Evolutionary conservation across 1,140 invertebrate genomes (phyloP).

Genomic region (Drosophila ananassae): DNA sequence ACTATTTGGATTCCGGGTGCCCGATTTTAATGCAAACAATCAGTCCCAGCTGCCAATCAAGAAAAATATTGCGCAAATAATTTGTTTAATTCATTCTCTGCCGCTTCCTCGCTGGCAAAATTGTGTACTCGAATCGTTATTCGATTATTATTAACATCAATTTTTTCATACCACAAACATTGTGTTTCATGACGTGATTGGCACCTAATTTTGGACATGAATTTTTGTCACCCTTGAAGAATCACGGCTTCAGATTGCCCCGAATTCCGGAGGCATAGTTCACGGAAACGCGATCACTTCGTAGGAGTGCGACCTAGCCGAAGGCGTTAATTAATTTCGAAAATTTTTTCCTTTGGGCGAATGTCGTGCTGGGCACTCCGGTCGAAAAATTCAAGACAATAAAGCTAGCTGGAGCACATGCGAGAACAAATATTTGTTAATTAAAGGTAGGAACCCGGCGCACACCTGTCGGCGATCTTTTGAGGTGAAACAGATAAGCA

Average conservation of each 20-base stretch:
- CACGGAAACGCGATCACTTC: slow-evolving; percentile 27
- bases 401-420: slow-evolving; percentile 56
- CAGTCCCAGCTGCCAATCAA: slow-evolving; percentile 35
- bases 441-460: slow-evolving; percentile 56
- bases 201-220: not conserved
- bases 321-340: slow-evolving; percentile 41
- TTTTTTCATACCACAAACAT: slow-evolving; percentile 9
- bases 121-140: slow-evolving; percentile 19
- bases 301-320: slow-evolving; percentile 3
- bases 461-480: slow-evolving; percentile 68
- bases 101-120: not conserved
- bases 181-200: slow-evolving; percentile 17
- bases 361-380: slow-evolving; percentile 18
- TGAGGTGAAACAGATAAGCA: slow-evolving; percentile 45
- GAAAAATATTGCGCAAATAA: slow-evolving; percentile 52
- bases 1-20: slow-evolving; percentile 30
- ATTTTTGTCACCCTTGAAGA: slow-evolving; percentile 7
- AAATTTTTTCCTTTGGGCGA: slow-evolving; percentile 1
- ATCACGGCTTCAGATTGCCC: not conserved
- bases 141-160: slow-evolving; percentile 16
- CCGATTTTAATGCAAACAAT: slow-evolving; percentile 45
- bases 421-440: slow-evolving; percentile 72
- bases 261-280: slow-evolving; percentile 6
- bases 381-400: slow-evolving; percentile 31
- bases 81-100: slow-evolving; percentile 41